phyloP scores from a whole-genome alignment of 2,113 vertebrate species.

The Chlorocebus sabaeus region DNA sequence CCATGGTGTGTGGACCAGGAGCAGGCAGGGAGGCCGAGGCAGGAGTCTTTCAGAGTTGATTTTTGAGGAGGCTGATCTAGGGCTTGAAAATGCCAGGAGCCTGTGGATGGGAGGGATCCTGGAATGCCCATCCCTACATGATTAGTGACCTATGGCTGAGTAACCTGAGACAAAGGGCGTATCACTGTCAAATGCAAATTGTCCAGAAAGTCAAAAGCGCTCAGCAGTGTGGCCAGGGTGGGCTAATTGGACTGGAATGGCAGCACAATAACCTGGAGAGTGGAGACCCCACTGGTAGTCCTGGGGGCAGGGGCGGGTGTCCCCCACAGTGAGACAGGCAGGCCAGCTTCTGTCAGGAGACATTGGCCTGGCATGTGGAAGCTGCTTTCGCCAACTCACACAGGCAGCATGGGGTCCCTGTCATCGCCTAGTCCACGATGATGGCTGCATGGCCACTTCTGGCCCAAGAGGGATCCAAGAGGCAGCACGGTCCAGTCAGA shows the following conservation, averaged over 20 bases:
- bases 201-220: too few relatives aligned
- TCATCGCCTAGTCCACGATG: fast-evolving
- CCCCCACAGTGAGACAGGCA: background rate
- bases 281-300: background rate
- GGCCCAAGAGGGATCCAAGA: background rate
- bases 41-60: too few relatives aligned
- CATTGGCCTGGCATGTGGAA: fast-evolving
- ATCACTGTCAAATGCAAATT: background rate
- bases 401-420: too few relatives aligned
- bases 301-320: too few relatives aligned
- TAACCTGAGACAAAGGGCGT: background rate
- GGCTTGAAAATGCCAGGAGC: background rate
- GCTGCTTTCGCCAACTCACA: too few relatives aligned
- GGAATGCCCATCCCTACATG: fast-evolving
- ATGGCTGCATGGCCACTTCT: background rate
- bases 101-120: fast-evolving
- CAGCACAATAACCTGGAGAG: background rate
- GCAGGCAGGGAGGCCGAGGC: background rate
- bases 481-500: background rate
- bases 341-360: background rate
- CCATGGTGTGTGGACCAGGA: background rate
- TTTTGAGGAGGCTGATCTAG: background rate
- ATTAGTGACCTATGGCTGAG: fast-evolving
- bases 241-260: background rate
- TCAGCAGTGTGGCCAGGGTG: fast-evolving